Evolutionary conservation across 1,140 invertebrate genomes (phyloP).

Genomic region (Camponotus floridanus): DNA sequence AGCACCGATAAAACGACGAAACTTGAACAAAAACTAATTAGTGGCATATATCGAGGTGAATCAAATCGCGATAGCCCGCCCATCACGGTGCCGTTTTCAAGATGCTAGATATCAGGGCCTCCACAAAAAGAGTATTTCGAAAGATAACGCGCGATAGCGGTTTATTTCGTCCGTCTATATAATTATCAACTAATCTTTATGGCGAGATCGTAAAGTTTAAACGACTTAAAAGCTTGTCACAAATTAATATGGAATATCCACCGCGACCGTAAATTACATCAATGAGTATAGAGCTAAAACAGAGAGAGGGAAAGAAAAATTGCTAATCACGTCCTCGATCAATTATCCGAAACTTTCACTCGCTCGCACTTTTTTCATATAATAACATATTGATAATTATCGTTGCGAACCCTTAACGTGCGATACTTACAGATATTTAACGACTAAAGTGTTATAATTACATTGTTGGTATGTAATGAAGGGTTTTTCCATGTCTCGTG

Average conservation of each 20-base stretch:
- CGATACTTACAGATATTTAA: constrained; percentile 75
- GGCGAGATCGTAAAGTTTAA: constrained; percentile 76
- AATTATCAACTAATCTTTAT: constrained; percentile 81
- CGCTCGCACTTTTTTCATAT: constrained; percentile 60
- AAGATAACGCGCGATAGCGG: constrained; percentile 67
- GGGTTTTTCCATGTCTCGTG: constrained; percentile 56
- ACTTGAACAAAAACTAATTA: constrained; percentile 28
- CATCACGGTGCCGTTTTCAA: constrained; percentile 14
- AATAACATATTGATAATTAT: constrained; percentile 69
- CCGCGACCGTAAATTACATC: constrained; percentile 65
- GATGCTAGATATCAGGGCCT: constrained; percentile 46
- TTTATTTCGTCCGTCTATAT: constrained; percentile 74
- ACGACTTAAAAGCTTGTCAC: constrained; percentile 72
- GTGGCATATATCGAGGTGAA: constrained; percentile 34
- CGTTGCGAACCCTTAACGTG: constrained; percentile 66
- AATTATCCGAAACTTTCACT: constrained; percentile 15
- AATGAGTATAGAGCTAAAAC: not conserved
- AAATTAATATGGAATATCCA: constrained; percentile 75
- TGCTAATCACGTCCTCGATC: not conserved
- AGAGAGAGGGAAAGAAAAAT: not conserved
- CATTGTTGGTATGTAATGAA: constrained; percentile 70
- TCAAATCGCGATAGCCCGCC: constrained; percentile 56
- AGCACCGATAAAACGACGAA: not conserved
- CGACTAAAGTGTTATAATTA: constrained; percentile 69
- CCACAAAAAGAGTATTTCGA: constrained; percentile 32